phyloP scores from a whole-genome alignment of 2,888 invertebrate species.

The Augiades crinisus region DNA sequence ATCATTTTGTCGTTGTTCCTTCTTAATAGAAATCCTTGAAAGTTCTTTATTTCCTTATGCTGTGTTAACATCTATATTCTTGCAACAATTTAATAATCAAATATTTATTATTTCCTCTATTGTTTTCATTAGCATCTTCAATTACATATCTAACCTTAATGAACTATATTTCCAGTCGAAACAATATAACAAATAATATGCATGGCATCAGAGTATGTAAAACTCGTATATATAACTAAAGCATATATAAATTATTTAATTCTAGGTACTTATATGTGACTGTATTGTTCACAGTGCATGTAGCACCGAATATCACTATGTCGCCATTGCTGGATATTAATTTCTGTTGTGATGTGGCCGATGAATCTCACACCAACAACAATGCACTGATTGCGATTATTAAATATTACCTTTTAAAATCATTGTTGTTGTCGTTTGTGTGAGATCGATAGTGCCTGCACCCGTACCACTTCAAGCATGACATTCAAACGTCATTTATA shows the following conservation, averaged over 20 bases:
- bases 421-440: conserved; percentile 46
- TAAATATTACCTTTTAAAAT: background rate
- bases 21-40: too few species aligned
- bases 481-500: conserved; percentile 45
- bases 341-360: conserved; percentile 49
- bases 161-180: conserved; percentile 49
- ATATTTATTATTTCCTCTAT: too few species aligned
- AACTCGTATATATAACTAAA: conserved; percentile 26
- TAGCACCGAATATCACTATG: conserved; percentile 69
- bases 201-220: conserved; percentile 45
- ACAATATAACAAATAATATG: conserved; percentile 35
- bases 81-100: too few species aligned
- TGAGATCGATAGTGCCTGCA: conserved; percentile 63
- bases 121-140: too few species aligned
- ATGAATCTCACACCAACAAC: conserved; percentile 51
- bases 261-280: conserved; percentile 42
- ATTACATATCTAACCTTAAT: background rate
- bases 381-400: background rate
- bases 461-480: conserved; percentile 77
- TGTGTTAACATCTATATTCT: too few species aligned
- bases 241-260: conserved; percentile 24
- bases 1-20: too few species aligned
- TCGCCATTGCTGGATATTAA: conserved; percentile 58
- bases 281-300: conserved; percentile 72
- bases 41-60: too few species aligned